Conservation (phyloP, 2,113 vertebrate genomes). For the Collichthys lucidus region DNA sequence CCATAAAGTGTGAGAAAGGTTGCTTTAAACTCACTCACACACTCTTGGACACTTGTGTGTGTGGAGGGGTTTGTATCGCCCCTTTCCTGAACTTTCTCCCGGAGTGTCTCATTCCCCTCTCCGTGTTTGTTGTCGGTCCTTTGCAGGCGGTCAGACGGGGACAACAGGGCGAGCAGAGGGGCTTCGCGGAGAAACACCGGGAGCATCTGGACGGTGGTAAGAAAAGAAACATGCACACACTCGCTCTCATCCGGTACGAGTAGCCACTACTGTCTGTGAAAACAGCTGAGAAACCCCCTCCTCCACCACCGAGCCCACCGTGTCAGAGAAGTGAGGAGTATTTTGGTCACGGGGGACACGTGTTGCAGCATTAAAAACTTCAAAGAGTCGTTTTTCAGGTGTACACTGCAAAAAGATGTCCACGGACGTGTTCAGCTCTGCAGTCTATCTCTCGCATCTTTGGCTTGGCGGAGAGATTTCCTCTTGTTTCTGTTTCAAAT, state of each 20-base stretch:
- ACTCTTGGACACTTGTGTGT: background rate
- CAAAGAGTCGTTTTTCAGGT: slow-evolving; percentile 59
- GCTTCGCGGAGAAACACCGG: slow-evolving; percentile 91
- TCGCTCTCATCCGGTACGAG: slow-evolving; percentile 12
- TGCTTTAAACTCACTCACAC: background rate
- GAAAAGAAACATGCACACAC: slow-evolving; percentile 46
- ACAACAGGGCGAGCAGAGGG: slow-evolving; percentile 90
- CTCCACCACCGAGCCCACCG: background rate
- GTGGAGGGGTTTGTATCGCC: too few relatives aligned
- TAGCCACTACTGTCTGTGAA: background rate
- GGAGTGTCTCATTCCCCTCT: background rate
- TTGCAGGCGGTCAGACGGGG: slow-evolving; percentile 89
- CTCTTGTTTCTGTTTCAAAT: slow-evolving; percentile 5
- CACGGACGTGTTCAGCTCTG: background rate
- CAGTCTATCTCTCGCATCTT: background rate
- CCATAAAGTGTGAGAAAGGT: background rate
- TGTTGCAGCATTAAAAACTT: slow-evolving; percentile 54
- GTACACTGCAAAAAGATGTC: slow-evolving; percentile 49
- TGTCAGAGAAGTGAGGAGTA: background rate
- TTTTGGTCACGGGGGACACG: slow-evolving; percentile 49
- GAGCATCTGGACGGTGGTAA: slow-evolving; percentile 93
- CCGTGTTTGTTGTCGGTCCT: slow-evolving; percentile 56
- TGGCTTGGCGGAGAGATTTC: background rate
- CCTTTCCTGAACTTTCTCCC: background rate
- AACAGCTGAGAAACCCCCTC: background rate